A percentile compares a stretch with the other conserved stretches of the same genome.
Evolutionary conservation across 2,797 vertebrate genomes (phyloP).

Genomic region (Ambastaia sidthimunki): DNA sequence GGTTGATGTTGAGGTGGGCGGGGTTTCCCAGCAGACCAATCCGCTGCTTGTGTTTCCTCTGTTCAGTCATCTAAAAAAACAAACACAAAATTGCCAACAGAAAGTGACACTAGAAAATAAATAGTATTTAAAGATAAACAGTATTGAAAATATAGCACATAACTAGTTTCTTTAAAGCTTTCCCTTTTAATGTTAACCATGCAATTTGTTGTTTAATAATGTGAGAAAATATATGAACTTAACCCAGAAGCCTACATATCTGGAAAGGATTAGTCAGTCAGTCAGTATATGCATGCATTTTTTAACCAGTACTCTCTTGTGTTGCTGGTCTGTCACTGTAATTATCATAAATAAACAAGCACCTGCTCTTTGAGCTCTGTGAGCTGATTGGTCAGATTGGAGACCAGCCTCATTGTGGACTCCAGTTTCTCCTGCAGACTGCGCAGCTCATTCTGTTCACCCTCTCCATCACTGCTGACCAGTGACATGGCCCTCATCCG

Average conservation of each 20-base stretch:
- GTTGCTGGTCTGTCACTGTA: neutral
- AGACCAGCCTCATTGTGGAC: conserved; percentile 96
- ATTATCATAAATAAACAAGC: conserved; percentile 57
- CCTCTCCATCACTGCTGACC: conserved; percentile 95
- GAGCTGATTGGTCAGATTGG: conserved; percentile 92
- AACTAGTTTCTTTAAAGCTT: neutral
- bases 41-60: conserved; percentile 98
- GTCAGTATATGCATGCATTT: neutral
- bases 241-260: neutral
- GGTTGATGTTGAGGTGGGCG: conserved; percentile 91
- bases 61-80: conserved; percentile 93
- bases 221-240: neutral
- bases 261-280: too few relatives aligned
- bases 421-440: conserved; percentile 97
- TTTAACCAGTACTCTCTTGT: neutral
- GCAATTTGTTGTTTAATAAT: neutral
- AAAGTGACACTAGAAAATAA: too few relatives aligned
- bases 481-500: conserved; percentile 97
- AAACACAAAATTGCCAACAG: too few relatives aligned
- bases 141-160: neutral
- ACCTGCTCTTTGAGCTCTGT: conserved; percentile 98
- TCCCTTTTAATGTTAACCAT: neutral
- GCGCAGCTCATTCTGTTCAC: conserved; percentile 96
- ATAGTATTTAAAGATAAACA: neutral
- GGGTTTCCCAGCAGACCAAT: conserved; percentile 96